Evolutionary conservation across 2,113 vertebrate genomes (phyloP), one percentile per base, ranked within the genome.

Genomic region (Limnothrissa miodon): DNA sequence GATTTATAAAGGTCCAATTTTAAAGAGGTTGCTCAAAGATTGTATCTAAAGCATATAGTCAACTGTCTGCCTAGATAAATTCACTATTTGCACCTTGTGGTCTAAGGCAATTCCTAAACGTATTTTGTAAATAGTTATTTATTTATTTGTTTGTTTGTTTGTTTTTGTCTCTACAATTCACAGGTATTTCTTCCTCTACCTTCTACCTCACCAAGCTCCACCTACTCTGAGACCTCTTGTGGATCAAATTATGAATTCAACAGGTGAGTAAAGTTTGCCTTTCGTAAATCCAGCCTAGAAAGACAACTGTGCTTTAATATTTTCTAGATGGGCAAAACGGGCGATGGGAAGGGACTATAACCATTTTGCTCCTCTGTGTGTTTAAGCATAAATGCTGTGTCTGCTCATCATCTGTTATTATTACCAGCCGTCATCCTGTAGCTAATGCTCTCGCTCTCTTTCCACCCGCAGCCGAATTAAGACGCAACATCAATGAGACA

Each of bases 151-250:
- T 80, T 81, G 89, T 87, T 91, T 90, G n/a, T n/a, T n/a, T n/a
- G n/a, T n/a, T n/a, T n/a, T n/a, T n/a, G n/a, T n/a, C n/a, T 87
- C 78, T 39, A 23, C 36, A 39, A n/a, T 84, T 88, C 84, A 36
- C 92, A 98, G 97, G 89, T 98, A 96, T 94, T 98, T 98, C 88
- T 97, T 98, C 93, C 97, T 95, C 44, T 98, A 98, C 91, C 95
- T 98, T 87, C 92, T 98, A 89, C 97, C 97, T 83, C 95, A 98
- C 88, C 95, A 96, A 80, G 95, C 97, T 78, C 97, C 96, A 25
- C 83, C 91, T 10, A 79, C 90, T 84, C 90, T 98, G 86, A 94
- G 78, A 86, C 96, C 96, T 86, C 92, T 96, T 89, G 91, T 98
- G 83, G 92, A 93, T 0, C 93, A 93, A 86, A 97, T 98, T 90